phyloP scores from a whole-genome alignment of 37 sponge, comb jelly and placozoan genomes.

The Cliona cf. orientalis region DNA sequence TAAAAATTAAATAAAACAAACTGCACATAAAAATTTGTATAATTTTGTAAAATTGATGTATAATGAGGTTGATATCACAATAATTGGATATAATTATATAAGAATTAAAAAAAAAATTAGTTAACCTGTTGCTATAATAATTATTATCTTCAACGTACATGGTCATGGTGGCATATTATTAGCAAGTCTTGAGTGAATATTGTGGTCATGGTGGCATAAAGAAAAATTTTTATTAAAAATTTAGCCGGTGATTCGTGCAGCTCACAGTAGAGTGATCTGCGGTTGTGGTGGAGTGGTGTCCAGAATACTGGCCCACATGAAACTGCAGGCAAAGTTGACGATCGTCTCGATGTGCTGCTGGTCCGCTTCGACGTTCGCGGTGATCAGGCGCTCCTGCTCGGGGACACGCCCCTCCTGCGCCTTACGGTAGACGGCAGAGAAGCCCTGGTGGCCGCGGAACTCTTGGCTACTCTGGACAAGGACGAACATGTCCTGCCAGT shows the following conservation, averaged over 20 bases:
- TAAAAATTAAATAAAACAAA: not conserved
- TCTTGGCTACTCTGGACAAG: slow-evolving; percentile 24
- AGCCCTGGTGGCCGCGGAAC: not conserved
- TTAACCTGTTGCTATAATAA: no score
- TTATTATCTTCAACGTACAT: no score
- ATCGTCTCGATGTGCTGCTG: slow-evolving; percentile 61
- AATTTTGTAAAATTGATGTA: no score
- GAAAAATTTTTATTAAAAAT: no score
- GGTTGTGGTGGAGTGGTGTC: slow-evolving; percentile 49
- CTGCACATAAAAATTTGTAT: no score
- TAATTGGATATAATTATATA: no score
- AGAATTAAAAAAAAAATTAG: no score
- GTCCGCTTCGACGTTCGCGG: slow-evolving; percentile 69
- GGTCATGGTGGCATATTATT: no score
- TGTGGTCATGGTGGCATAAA: no score
- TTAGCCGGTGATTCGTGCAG: no score
- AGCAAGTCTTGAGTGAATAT: no score
- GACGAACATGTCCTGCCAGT: slow-evolving; percentile 80
- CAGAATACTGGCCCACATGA: slow-evolving; percentile 74
- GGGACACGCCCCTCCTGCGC: slow-evolving; percentile 60
- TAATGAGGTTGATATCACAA: no score
- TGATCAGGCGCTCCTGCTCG: slow-evolving; percentile 34
- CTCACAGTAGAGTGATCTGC: slow-evolving; percentile 18
- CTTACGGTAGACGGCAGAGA: slow-evolving; percentile 73
- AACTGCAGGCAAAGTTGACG: slow-evolving; percentile 74